These are phyloP conservation scores for Torymus aiolomorphi DNA, from an alignment of 2,888 invertebrate species.

Conservation along the genomic window DNA sequence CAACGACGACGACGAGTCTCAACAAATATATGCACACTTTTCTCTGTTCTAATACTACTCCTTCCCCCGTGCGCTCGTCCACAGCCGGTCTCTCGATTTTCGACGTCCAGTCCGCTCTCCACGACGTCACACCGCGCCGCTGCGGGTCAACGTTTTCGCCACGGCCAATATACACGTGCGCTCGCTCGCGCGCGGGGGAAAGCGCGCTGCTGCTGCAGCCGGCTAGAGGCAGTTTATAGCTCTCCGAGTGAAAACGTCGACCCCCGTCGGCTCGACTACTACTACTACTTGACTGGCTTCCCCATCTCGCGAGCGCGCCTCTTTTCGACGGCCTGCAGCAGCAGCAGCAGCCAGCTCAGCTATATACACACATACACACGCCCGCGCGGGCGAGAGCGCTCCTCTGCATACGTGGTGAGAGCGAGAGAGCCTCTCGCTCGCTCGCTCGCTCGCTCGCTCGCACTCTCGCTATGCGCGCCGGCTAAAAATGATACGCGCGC, in stretches of 20 bases:
- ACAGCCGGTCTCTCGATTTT: too few relatives aligned
- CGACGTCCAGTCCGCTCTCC: neutral
- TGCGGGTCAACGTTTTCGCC: conserved; percentile 61
- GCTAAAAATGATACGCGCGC: conserved; percentile 69
- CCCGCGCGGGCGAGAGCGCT: too few relatives aligned
- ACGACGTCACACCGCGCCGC: neutral
- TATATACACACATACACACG: too few relatives aligned
- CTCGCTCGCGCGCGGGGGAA: conserved; percentile 64
- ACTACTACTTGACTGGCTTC: conserved; percentile 34
- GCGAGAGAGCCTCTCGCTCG: conserved; percentile 17
- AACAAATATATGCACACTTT: too few relatives aligned
- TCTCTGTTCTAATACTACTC: too few relatives aligned
- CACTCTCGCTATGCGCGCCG: conserved; percentile 38
- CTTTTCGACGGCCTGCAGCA: neutral
- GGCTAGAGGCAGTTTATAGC: conserved; percentile 41
- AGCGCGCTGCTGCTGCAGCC: conserved; percentile 61
- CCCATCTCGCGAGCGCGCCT: conserved; percentile 17
- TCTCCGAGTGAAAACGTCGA: conserved; percentile 55
- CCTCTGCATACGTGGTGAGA: too few relatives aligned
- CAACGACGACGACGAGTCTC: conserved; percentile 15
- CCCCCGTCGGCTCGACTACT: conserved; percentile 23
- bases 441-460: conserved; percentile 3
- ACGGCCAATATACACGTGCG: conserved; percentile 63
- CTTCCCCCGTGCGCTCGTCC: too few relatives aligned
- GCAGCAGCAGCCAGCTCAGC: neutral